phyloP scores from a whole-genome alignment of 2,888 invertebrate species.

The Phoronis australis region DNA sequence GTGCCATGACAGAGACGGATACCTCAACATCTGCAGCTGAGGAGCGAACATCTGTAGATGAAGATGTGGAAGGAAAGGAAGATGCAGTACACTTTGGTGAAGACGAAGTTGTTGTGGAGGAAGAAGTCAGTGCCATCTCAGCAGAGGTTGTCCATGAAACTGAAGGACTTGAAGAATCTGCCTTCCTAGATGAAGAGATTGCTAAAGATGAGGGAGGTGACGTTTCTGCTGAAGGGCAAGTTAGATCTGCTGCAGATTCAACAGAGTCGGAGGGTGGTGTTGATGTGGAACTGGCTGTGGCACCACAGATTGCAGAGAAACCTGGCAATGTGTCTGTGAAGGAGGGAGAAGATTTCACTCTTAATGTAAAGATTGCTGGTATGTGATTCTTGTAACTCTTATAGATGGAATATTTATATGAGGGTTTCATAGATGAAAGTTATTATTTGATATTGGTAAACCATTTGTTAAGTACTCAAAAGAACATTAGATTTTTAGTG shows the following conservation, averaged over 20 bases:
- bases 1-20: background rate
- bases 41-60: background rate
- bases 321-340: conserved; percentile 8
- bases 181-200: background rate
- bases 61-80: background rate
- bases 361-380: background rate
- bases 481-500: too few relatives aligned
- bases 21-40: background rate
- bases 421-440: too few relatives aligned
- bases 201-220: background rate
- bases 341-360: conserved; percentile 2
- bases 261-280: background rate
- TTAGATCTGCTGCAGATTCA: too few relatives aligned
- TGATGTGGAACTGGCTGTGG: conserved; percentile 6
- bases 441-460: too few relatives aligned
- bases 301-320: conserved; percentile 10
- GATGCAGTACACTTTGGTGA: background rate
- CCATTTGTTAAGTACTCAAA: too few relatives aligned
- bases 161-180: background rate
- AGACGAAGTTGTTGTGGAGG: background rate
- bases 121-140: background rate
- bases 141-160: background rate
- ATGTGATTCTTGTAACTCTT: too few relatives aligned
- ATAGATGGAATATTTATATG: too few relatives aligned
- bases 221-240: background rate